A percentile compares a stretch with the other conserved stretches of the same genome.
Conservation (phyloP, 1,140 invertebrate species). For the Dendroctonus valens region DNA sequence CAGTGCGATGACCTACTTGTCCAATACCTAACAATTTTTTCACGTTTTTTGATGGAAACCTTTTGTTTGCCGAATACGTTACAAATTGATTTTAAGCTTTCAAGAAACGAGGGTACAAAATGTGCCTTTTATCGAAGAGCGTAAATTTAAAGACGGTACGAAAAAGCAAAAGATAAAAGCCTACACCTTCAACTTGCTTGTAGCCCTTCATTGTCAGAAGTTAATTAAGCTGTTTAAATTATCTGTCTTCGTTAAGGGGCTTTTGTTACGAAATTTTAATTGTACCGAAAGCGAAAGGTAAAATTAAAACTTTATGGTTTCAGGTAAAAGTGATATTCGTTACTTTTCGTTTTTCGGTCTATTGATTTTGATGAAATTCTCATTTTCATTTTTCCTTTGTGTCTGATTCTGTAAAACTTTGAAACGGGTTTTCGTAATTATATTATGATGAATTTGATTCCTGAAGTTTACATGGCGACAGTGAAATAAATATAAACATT, state of each 20-base stretch:
- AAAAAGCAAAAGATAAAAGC: slow-evolving; percentile 15
- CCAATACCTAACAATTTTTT: slow-evolving; percentile 1
- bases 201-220: slow-evolving; percentile 16
- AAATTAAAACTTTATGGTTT: slow-evolving; percentile 11
- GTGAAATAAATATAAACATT: too few species aligned
- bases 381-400: too few species aligned
- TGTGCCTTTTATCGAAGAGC: slow-evolving; percentile 2
- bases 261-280: slow-evolving; percentile 16
- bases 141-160: slow-evolving; percentile 18
- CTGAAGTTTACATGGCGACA: too few species aligned
- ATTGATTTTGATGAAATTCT: too few species aligned
- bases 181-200: slow-evolving; percentile 6
- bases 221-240: slow-evolving; percentile 32
- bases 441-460: too few species aligned
- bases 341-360: neutral
- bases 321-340: slow-evolving; percentile 6
- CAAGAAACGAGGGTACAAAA: slow-evolving; percentile 9
- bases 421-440: too few species aligned
- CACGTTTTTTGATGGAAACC: neutral
- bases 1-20: slow-evolving; percentile 1
- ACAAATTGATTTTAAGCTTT: slow-evolving; percentile 12
- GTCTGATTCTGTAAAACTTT: too few species aligned
- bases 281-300: neutral
- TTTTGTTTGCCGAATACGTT: slow-evolving; percentile 10
- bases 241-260: slow-evolving; percentile 21